These are phyloP conservation scores for Drosophila azteca DNA, from an alignment of 1,140 invertebrate genomes.

Conservation along the genomic window DNA sequence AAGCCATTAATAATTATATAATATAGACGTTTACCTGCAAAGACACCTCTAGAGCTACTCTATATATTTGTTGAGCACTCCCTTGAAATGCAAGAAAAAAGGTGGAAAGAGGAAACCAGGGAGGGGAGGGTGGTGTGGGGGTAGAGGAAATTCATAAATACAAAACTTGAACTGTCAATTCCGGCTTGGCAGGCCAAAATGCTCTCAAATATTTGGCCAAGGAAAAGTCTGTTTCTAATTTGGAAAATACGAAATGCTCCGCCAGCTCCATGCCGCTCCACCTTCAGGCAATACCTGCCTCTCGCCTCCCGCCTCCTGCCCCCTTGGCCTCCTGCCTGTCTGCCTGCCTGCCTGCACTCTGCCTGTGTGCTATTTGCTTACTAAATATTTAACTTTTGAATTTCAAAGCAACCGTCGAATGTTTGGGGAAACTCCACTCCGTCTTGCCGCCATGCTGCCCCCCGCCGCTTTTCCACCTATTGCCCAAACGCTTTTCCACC, in stretches of 20 bases:
- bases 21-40: constrained; percentile 23
- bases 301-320: background rate
- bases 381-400: constrained; percentile 72
- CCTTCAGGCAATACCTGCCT: background rate
- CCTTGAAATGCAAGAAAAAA: constrained; percentile 7
- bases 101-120: background rate
- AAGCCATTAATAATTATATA: constrained; percentile 34
- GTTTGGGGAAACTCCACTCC: constrained; percentile 25
- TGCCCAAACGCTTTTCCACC: constrained; percentile 4
- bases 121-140: too few species aligned
- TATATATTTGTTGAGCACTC: constrained; percentile 41
- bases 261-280: too few species aligned
- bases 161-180: constrained; percentile 40
- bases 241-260: constrained; percentile 39
- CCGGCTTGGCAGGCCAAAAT: constrained; percentile 42
- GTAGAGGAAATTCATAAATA: constrained; percentile 24
- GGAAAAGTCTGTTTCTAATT: constrained; percentile 62
- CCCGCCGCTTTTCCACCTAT: constrained; percentile 1
- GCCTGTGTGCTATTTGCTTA: constrained; percentile 49
- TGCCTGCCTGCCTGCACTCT: constrained; percentile 20
- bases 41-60: constrained; percentile 28
- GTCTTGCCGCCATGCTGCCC: too few species aligned
- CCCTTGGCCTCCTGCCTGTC: too few species aligned
- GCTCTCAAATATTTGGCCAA: constrained; percentile 59
- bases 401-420: constrained; percentile 62